These are phyloP conservation scores for Solenopsis fugax DNA, from an alignment of 1,140 invertebrate genomes.

Conservation along the genomic window DNA sequence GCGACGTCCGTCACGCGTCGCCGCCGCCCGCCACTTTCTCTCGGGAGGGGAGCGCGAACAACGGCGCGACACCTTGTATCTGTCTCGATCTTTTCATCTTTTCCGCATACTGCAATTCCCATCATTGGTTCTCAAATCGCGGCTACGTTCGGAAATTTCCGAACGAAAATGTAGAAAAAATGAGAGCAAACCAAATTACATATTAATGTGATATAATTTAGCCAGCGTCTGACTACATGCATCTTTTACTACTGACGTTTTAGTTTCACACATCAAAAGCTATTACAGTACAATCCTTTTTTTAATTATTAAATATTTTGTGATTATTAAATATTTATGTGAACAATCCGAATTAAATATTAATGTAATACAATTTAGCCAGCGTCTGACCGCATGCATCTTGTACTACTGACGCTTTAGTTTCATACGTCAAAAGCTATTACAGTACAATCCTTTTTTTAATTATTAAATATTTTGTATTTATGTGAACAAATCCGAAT, in stretches of 20 bases:
- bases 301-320: not conserved
- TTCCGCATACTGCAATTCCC: not conserved
- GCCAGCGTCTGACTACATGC: not conserved
- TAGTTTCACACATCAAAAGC: not conserved
- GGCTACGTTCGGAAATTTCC: not conserved
- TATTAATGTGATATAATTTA: too few relatives aligned
- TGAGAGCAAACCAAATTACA: not conserved
- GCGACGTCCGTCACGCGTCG: conserved; percentile 32
- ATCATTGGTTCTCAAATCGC: conserved; percentile 12
- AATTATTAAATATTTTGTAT: not conserved
- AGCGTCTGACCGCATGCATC: not conserved
- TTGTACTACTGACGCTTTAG: conserved; percentile 2
- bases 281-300: not conserved
- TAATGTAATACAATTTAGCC: not conserved
- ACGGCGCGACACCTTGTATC: conserved; percentile 39
- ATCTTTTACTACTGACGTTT: conserved; percentile 2
- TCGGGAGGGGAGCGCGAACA: conserved; percentile 28
- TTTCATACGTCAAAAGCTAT: not conserved
- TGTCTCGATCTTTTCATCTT: conserved; percentile 42
- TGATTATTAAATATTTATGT: too few relatives aligned
- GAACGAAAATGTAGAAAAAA: too few relatives aligned
- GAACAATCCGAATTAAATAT: not conserved
- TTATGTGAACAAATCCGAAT: not conserved
- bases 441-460: not conserved
- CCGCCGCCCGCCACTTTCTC: conserved; percentile 20